These are phyloP conservation scores for Micoletzkya japonica DNA, from an alignment of 2,888 invertebrate species.

Conservation along the genomic window DNA sequence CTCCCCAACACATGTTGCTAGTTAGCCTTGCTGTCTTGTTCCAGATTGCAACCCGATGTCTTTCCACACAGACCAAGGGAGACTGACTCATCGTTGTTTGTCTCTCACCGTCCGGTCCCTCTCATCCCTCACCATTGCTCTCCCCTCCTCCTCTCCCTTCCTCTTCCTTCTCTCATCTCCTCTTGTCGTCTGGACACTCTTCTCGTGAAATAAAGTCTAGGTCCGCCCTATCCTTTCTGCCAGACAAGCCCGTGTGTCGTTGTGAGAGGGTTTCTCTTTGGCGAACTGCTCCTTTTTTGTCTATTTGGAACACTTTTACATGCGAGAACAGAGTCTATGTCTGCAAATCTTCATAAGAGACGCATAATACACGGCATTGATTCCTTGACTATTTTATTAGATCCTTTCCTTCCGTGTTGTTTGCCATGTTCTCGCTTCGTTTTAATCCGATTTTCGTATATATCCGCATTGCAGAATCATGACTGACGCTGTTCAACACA, in stretches of 20 bases:
- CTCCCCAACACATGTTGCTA: too few relatives aligned
- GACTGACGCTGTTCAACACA: background rate
- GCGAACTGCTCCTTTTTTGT: background rate
- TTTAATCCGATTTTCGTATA: too few relatives aligned
- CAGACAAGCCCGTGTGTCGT: background rate
- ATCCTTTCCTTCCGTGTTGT: background rate
- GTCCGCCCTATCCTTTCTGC: background rate
- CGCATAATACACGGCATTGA: too few relatives aligned
- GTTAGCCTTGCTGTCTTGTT: too few relatives aligned
- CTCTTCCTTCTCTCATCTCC: background rate
- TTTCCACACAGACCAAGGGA: too few relatives aligned
- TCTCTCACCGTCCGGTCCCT: too few relatives aligned
- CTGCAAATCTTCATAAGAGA: too few relatives aligned
- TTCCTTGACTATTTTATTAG: background rate
- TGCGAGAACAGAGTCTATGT: too few relatives aligned
- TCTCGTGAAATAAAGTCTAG: background rate
- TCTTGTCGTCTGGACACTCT: background rate
- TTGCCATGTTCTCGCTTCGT: background rate
- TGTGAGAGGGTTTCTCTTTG: background rate
- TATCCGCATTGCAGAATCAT: constrained; percentile 4
- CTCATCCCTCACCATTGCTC: background rate
- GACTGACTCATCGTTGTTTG: too few relatives aligned
- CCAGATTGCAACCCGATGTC: too few relatives aligned
- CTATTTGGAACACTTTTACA: too few relatives aligned
- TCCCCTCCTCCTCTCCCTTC: background rate